These are phyloP conservation scores for Zygaena filipendulae DNA, from an alignment of 2,888 invertebrate genomes.

Conservation along the genomic window DNA sequence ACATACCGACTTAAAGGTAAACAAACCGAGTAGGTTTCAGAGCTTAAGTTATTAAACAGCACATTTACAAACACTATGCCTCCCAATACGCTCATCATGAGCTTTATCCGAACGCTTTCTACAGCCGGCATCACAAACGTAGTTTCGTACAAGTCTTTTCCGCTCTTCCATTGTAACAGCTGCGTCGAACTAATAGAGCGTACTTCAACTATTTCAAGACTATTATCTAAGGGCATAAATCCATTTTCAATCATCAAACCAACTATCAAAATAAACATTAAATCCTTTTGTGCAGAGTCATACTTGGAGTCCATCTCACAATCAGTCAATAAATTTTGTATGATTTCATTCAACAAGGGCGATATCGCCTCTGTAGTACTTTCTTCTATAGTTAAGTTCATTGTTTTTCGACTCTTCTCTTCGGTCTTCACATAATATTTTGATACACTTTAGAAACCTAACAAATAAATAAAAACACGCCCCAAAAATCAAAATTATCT, in stretches of 20 bases:
- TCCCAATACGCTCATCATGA: slow-evolving; percentile 44
- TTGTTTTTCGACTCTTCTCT: too few relatives aligned
- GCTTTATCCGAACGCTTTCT: slow-evolving; percentile 29
- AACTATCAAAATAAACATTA: slow-evolving; percentile 39
- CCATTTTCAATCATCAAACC: slow-evolving; percentile 49
- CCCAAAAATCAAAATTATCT: too few relatives aligned
- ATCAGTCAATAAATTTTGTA: slow-evolving; percentile 26
- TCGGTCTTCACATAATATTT: too few relatives aligned
- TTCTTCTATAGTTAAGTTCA: slow-evolving; percentile 38
- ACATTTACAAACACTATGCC: slow-evolving; percentile 40
- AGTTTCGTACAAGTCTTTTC: slow-evolving; percentile 33
- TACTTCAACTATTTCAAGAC: slow-evolving; percentile 20
- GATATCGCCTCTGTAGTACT: slow-evolving; percentile 38
- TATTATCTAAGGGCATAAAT: slow-evolving; percentile 29
- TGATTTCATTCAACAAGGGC: slow-evolving; percentile 29
- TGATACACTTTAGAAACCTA: too few relatives aligned
- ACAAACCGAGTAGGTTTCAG: slow-evolving; percentile 50
- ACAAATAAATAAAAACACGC: too few relatives aligned
- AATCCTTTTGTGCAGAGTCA: slow-evolving; percentile 41
- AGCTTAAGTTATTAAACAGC: slow-evolving; percentile 32
- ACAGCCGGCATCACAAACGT: slow-evolving; percentile 35
- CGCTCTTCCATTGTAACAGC: slow-evolving; percentile 30
- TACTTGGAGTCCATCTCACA: slow-evolving; percentile 23
- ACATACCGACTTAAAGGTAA: slow-evolving; percentile 46
- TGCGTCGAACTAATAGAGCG: slow-evolving; percentile 23